These are phyloP conservation scores for Platorchestia sp. DNA, from an alignment of 1,140 invertebrate species.

Conservation along the genomic window DNA sequence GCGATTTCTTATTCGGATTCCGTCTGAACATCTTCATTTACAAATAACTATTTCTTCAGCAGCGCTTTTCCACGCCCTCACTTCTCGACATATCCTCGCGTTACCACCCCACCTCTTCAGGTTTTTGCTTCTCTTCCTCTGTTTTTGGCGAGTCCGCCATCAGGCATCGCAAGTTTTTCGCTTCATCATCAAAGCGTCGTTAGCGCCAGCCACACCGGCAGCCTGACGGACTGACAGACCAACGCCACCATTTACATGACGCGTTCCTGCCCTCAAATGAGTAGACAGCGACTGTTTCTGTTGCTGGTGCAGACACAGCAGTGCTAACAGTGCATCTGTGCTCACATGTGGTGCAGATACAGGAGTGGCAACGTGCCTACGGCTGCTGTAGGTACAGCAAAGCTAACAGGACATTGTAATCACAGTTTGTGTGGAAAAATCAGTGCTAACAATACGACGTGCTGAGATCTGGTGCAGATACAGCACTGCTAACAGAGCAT, in stretches of 20 bases:
- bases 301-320: neutral
- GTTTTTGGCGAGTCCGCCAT: conserved; percentile 19
- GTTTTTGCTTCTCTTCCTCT: neutral
- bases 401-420: too few species aligned
- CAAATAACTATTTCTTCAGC: neutral
- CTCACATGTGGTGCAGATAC: neutral
- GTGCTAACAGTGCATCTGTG: neutral
- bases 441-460: too few species aligned
- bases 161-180: conserved; percentile 54
- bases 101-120: neutral
- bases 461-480: neutral
- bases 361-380: neutral
- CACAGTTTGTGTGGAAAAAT: too few species aligned
- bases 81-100: neutral
- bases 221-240: conserved; percentile 22
- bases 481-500: neutral
- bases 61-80: too few species aligned
- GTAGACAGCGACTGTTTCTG: neutral
- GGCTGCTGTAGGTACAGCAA: neutral
- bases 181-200: conserved; percentile 53
- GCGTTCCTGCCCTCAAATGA: neutral
- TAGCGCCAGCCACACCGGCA: neutral
- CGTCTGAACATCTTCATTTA: neutral
- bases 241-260: neutral
- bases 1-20: neutral